Evolutionary conservation across 2,113 vertebrate species (phyloP), one percentile per base, ranked within the genome.

Genomic region (Piaya cayana): DNA sequence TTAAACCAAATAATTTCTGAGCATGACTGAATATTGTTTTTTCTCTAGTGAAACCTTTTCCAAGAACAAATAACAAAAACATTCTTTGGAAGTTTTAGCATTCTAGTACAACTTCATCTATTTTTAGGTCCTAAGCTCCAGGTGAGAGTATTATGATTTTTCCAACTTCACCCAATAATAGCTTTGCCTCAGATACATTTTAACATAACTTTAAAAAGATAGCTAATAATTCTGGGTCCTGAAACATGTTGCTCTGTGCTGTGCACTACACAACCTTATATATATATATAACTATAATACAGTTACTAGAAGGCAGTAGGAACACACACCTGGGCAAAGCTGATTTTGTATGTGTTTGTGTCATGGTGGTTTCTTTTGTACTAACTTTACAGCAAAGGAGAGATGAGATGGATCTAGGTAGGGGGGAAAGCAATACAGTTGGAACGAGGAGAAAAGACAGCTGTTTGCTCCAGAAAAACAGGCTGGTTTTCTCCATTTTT

Each of bases 301-400:
- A 50, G 50, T 58, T 36, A n/a, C 6, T n/a, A 12, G 36, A 81
- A 77, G 45, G 26, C 16, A 32, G 39, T 21, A 18, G 30, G 53
- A 63, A 22, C n/a, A 42, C 23, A 15, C 39, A 32, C 11, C n/a
- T 60, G 25, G 56, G 47, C 63, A 69, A 79, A 75, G 37, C 12
- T 49, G 34, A 21, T 79, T 70, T 49, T n/a, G 7, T 42, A 21
- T 14, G 27, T 62, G 19, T 67, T 65, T 70, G 64, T 82, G 36
- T 70, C 27, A n/a, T 0, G 0, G 26, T 43, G 26, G 5, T 0
- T 81, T 62, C 49, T 67, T 85, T 62, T 9, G 1, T 27, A 49
- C 65, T 37, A 39, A 58, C 42, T 37, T 82, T 64, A 34, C 4
- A 27, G n/a, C 9, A 55, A 74, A 63, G 52, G 30, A 60, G 39